Base-by-base conservation (phyloP, 2,797 vertebrate species). In the Tragelaphus eurycerus region DNA sequence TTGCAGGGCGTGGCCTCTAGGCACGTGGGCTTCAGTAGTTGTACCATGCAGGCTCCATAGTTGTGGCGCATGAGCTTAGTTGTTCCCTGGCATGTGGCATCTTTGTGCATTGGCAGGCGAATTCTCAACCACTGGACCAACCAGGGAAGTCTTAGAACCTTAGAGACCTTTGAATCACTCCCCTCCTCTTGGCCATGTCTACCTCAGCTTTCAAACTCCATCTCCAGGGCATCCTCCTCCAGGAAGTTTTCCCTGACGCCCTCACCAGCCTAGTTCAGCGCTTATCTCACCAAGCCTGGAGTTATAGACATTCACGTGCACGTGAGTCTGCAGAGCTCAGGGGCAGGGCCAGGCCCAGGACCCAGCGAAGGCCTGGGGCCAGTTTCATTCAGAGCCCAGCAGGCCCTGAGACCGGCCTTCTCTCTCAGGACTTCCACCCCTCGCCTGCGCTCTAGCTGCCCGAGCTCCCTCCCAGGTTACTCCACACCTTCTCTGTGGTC, bases 31-130 rank as follows among this genome's bases (percentile, higher is more conserved):
- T 67, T 67, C n/a, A 38, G 17, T 4, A 34, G 17, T 4, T 11
- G n/a, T 0, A 1, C n/a, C n/a, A 21, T 0, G 9, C n/a, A 11
- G n/a, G n/a, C 64, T 34, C 64, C n/a, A 38, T 21, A 11, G 64
- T 21, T 34, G 64, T 67, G 62, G 31, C 15, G 0, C 17, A 3
- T 19, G 17, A 34, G 64, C 17, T 34, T 19, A 67, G n/a, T 11
- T 67, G 17, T 21, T 34, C 17, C n/a, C 11, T 21, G 9, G 64
- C n/a, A 34, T 6, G 17, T 2, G 9, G n/a, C 64, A 21, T 38
- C 17, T 34, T 67, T 4, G 1, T 21, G 64, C n/a, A 67, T 5
- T 38, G 64, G n/a, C n/a, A 11, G 64, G 64, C n/a, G n/a, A 67
- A 67, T 67, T 67, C 64, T 21, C 11, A 67, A 67, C n/a, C n/a